Base-by-base conservation (phyloP, 2,113 vertebrate genomes). In the Eulacestoma nigropectus region DNA sequence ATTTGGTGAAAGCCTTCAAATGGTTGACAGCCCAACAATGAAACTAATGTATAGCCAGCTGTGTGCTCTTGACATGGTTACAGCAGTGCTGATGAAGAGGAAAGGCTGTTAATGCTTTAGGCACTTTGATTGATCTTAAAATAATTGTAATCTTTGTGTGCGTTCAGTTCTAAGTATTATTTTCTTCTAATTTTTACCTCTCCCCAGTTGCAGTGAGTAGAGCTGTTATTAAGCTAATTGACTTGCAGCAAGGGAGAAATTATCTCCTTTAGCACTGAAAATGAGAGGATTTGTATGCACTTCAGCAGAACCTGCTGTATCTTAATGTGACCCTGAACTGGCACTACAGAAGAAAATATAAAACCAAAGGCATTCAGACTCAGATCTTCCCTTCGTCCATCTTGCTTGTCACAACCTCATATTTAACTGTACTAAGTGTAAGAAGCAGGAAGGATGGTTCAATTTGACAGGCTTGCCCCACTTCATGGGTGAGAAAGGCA, bases 201-300 rank as follows among this genome's bases (percentile, higher is more conserved):
- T 89, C 90, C 90, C 85, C 67, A 78, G 75, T 60, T 97, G 63
- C 76, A 82, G 64, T 53, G 53, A 84, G 82, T 52, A 93, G 93
- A 92, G 70, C 90, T 93, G 90, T 92, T 94, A 92, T 93, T 96
- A 94, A 94, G 47, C 76, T 93, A 97, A 95, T 90, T 96, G 85
- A 84, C 90, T 94, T 96, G 90, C 68, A 92, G 44, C 86, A 79
- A 93, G 90, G 92, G 93, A 93, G 83, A 84, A 97, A 94, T 96
- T 92, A 93, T 67, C 73, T 93, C 56, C 93, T 95, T 92, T 68
- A 94, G 73, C 60, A 68, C 60, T 84, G 88, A 90, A 96, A 93
- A 92, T 86, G 56, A 93, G 79, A 87, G 80, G 64, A 88, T 90
- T 86, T 93, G 39, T 84, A 37, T 59, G 18, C 86, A 44, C 95